phyloP scores from a whole-genome alignment of 2,797 vertebrate species.

The Chelonia mydas region DNA sequence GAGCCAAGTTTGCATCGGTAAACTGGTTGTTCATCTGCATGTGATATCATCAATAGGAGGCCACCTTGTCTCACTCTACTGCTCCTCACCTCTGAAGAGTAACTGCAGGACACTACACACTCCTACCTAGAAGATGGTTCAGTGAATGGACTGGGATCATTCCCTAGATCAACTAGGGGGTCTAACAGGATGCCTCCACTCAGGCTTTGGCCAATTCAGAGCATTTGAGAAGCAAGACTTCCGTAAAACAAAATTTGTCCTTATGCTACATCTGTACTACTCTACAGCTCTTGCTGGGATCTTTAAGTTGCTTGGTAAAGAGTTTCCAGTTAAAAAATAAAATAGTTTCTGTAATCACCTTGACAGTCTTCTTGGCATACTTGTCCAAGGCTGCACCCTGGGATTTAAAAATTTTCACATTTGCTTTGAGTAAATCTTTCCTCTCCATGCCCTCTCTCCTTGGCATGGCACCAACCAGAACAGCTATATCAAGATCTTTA shows the following conservation, averaged over 20 bases:
- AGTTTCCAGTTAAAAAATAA: not conserved
- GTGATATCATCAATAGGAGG: not conserved
- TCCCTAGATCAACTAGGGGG: not conserved
- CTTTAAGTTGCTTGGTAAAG: not conserved
- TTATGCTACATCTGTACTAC: not conserved
- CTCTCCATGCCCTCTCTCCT: constrained; percentile 97
- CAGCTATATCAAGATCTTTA: constrained; percentile 92
- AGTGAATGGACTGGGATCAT: not conserved
- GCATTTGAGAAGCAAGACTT: not conserved
- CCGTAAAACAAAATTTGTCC: not conserved
- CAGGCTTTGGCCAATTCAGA: not conserved
- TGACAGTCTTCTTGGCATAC: constrained; percentile 95
- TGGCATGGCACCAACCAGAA: constrained; percentile 97
- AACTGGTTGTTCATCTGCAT: not conserved
- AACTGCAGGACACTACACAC: not conserved
- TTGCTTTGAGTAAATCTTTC: constrained; percentile 96
- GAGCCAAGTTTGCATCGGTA: constrained; percentile 33
- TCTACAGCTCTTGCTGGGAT: not conserved
- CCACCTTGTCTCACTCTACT: not conserved
- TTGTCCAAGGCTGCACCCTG: constrained; percentile 94
- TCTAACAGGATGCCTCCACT: not conserved
- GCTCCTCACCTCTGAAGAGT: not conserved
- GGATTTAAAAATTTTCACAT: constrained; percentile 94
- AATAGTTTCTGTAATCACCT: constrained; percentile 81
- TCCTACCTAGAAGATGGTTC: not conserved